A percentile compares a stretch with the other conserved stretches of the same genome.
Conservation (phyloP, 2,113 vertebrate species). For the Laticauda colubrina region DNA sequence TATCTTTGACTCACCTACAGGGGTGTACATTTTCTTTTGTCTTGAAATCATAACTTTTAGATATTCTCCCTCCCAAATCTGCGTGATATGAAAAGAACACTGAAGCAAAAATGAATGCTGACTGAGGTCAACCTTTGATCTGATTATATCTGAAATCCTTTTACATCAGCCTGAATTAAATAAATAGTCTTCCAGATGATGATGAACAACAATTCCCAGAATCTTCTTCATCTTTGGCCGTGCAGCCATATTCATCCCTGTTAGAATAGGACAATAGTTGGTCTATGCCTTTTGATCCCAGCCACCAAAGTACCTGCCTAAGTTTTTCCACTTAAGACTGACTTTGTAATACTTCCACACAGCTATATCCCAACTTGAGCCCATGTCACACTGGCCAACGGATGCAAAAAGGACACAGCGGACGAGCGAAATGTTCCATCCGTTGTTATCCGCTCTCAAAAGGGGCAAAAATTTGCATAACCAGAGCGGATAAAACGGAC, state of each 20-base stretch:
- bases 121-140: not conserved
- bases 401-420: too few relatives aligned
- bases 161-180: not conserved
- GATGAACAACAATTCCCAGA: not conserved
- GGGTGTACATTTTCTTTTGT: not conserved
- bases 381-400: too few relatives aligned
- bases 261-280: not conserved
- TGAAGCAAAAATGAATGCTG: not conserved
- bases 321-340: not conserved
- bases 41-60: not conserved
- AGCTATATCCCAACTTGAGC: not conserved
- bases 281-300: not conserved
- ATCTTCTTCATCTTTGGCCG: not conserved
- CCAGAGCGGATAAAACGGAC: too few relatives aligned
- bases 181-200: not conserved
- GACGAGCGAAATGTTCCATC: too few relatives aligned
- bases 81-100: not conserved
- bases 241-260: not conserved
- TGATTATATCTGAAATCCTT: not conserved
- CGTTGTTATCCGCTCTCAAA: too few relatives aligned
- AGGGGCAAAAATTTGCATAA: too few relatives aligned
- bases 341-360: not conserved
- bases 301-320: not conserved
- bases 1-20: not conserved
- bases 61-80: not conserved